phyloP scores from a whole-genome alignment of 1,140 invertebrate genomes.

The Listronotus bonariensis region DNA sequence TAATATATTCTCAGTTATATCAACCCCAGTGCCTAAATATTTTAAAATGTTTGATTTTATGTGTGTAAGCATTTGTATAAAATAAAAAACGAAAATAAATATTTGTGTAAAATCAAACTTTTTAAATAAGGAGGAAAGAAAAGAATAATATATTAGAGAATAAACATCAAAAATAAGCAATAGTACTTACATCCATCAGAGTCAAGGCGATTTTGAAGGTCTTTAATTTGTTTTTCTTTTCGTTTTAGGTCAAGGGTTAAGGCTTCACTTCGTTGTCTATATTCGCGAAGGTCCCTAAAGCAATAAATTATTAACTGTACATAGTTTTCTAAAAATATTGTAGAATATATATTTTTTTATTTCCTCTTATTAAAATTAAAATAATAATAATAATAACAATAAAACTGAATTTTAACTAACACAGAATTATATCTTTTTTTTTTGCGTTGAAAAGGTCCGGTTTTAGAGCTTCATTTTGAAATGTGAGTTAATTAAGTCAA shows the following conservation, averaged over 20 bases:
- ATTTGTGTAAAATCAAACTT: conserved; percentile 37
- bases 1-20: conserved; percentile 17
- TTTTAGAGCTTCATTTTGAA: no score
- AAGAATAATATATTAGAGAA: conserved; percentile 28
- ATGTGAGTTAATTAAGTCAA: no score
- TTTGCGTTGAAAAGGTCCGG: no score
- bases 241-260: conserved; percentile 80
- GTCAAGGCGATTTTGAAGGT: conserved; percentile 82
- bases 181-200: conserved; percentile 77
- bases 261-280: conserved; percentile 75
- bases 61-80: conserved; percentile 16
- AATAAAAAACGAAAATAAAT: conserved; percentile 33
- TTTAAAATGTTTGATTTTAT: conserved; percentile 37
- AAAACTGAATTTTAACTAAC: no score
- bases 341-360: no score
- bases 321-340: no score
- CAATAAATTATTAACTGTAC: no score
- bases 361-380: no score
- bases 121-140: conserved; percentile 34
- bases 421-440: no score
- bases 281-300: conserved; percentile 81
- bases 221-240: conserved; percentile 88
- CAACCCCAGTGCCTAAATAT: conserved; percentile 28
- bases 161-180: conserved; percentile 5
- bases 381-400: no score